phyloP scores from a whole-genome alignment of 1,140 invertebrate genomes.

The Yoshiicerus persimilis region DNA sequence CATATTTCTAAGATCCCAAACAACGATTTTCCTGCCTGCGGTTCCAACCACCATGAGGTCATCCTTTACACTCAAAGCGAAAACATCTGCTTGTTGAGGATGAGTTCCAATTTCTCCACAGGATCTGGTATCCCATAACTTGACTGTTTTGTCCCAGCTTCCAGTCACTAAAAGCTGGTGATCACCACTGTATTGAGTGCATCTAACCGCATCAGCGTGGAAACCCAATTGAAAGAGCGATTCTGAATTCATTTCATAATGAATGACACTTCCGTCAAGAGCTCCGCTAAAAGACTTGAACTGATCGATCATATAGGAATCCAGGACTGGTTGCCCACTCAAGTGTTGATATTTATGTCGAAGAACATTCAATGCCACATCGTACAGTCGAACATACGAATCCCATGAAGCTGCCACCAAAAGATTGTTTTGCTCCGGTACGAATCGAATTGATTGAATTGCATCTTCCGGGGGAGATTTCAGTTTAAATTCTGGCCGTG shows the following conservation, averaged over 20 bases:
- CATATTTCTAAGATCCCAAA: constrained; percentile 99
- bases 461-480: constrained; percentile 86
- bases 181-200: constrained; percentile 88
- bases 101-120: constrained; percentile 77
- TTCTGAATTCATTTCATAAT: constrained; percentile 87
- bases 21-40: constrained; percentile 84
- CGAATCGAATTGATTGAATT: constrained; percentile 92
- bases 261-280: constrained; percentile 77
- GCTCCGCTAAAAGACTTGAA: constrained; percentile 92
- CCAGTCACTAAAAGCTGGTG: constrained; percentile 91
- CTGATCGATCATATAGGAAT: constrained; percentile 92
- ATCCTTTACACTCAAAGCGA: constrained; percentile 81
- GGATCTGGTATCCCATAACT: constrained; percentile 90
- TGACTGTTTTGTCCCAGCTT: constrained; percentile 94
- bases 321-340: constrained; percentile 77
- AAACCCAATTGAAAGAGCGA: constrained; percentile 79
- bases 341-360: constrained; percentile 80
- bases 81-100: constrained; percentile 77
- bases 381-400: constrained; percentile 84
- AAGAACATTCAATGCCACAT: constrained; percentile 83
- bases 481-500: constrained; percentile 83
- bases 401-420: constrained; percentile 95
- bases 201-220: constrained; percentile 87
- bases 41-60: constrained; percentile 96
- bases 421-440: constrained; percentile 87